Conservation (phyloP, 2,113 vertebrate species). For the Epinephelus lanceolatus region DNA sequence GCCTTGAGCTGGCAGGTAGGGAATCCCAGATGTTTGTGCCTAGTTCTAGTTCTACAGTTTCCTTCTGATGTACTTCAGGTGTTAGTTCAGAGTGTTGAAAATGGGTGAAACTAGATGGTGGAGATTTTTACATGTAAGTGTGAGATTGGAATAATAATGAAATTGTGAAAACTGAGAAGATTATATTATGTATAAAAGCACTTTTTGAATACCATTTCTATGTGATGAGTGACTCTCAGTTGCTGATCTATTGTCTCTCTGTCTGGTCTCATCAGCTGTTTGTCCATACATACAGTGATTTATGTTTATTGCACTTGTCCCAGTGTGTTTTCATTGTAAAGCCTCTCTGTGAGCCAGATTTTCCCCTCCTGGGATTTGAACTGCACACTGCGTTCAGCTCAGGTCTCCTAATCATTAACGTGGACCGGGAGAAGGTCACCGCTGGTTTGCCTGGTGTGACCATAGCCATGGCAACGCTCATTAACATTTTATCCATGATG, state of each 20-base stretch:
- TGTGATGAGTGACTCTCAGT: background rate
- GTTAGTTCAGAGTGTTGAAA: no score
- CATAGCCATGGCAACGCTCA: slow-evolving; percentile 38
- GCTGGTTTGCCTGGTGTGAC: slow-evolving; percentile 38
- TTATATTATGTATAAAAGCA: no score
- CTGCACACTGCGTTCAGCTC: background rate
- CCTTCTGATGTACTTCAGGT: no score
- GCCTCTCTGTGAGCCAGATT: background rate
- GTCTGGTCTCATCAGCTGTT: background rate
- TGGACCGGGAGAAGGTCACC: slow-evolving; percentile 48
- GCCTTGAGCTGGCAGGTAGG: no score
- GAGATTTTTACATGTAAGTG: no score
- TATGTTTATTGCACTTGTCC: background rate
- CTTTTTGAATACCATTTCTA: background rate
- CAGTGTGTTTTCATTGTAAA: background rate
- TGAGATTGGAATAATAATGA: no score
- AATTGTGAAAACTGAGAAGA: no score
- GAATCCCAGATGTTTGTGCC: no score
- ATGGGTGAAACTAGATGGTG: no score
- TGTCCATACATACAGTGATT: background rate
- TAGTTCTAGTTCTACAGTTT: no score
- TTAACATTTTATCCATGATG: slow-evolving; percentile 46
- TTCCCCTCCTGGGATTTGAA: background rate
- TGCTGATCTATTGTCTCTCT: background rate
- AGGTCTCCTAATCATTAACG: slow-evolving; percentile 63